Percentiles rank a stretch among this genome's conserved stretches.
These are phyloP conservation scores for Sinodicranocentrus sp. DNA, from an alignment of 2,888 invertebrate genomes.

Conservation along the genomic window DNA sequence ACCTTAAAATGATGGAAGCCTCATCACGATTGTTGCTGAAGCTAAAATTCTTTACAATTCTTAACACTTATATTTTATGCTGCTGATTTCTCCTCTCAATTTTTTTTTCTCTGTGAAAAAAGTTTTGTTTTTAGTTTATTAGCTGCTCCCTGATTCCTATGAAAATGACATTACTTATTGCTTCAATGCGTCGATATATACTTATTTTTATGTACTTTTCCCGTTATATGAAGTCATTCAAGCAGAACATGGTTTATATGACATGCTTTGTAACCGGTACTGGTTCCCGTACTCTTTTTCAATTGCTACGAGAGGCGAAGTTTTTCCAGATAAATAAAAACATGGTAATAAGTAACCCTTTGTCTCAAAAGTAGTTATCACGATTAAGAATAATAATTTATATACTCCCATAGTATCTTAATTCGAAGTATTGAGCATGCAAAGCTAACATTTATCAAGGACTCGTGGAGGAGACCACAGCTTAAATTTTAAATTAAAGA, in stretches of 20 bases:
- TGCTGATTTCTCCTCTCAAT: slow-evolving; percentile 34
- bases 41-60: slow-evolving; percentile 23
- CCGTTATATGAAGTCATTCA: slow-evolving; percentile 9
- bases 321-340: not conserved
- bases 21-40: slow-evolving; percentile 58
- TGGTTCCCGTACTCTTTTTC: too few relatives aligned
- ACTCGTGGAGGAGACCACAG: too few relatives aligned
- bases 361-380: too few relatives aligned
- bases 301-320: too few relatives aligned
- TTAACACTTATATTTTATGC: slow-evolving; percentile 22
- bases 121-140: slow-evolving; percentile 43
- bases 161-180: slow-evolving; percentile 56
- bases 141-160: slow-evolving; percentile 58
- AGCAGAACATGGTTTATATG: not conserved
- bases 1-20: slow-evolving; percentile 53
- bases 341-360: not conserved
- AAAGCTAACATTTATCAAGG: too few relatives aligned
- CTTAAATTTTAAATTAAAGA: too few relatives aligned
- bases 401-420: too few relatives aligned
- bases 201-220: slow-evolving; percentile 5
- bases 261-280: not conserved
- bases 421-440: too few relatives aligned
- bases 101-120: not conserved
- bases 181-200: slow-evolving; percentile 44
- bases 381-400: too few relatives aligned